phyloP scores from a whole-genome alignment of 1,140 invertebrate genomes.

The Sycophila sp. region DNA sequence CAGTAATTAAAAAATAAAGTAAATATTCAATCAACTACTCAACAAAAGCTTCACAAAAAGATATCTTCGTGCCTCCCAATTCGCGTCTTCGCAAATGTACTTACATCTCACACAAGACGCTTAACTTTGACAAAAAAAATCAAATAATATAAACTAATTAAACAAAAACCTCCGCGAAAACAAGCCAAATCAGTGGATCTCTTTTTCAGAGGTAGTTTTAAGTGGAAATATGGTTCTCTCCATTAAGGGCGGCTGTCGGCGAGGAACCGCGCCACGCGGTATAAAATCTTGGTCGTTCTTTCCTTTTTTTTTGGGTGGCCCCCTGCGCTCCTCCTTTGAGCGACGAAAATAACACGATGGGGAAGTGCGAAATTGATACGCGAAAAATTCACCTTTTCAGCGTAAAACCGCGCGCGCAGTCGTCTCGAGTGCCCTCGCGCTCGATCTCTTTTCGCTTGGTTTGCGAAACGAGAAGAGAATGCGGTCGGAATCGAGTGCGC shows the following conservation, averaged over 20 bases:
- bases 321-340: conserved; percentile 42
- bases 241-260: neutral
- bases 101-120: neutral
- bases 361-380: conserved; percentile 60
- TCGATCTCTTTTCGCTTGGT: neutral
- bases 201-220: no score
- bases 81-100: no score
- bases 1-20: no score
- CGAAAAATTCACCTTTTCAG: neutral
- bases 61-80: no score
- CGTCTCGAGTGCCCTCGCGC: neutral
- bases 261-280: no score
- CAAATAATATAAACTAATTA: neutral
- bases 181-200: no score
- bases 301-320: neutral
- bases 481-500: neutral
- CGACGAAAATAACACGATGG: conserved; percentile 37
- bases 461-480: conserved; percentile 3
- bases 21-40: no score
- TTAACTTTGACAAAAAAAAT: neutral
- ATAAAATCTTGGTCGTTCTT: no score
- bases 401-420: neutral
- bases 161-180: neutral
- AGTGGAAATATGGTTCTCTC: conserved; percentile 42
- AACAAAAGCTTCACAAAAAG: no score